These are phyloP conservation scores for Acanthacorydalis orientalis DNA, from an alignment of 2,888 invertebrate genomes.

Conservation along the genomic window DNA sequence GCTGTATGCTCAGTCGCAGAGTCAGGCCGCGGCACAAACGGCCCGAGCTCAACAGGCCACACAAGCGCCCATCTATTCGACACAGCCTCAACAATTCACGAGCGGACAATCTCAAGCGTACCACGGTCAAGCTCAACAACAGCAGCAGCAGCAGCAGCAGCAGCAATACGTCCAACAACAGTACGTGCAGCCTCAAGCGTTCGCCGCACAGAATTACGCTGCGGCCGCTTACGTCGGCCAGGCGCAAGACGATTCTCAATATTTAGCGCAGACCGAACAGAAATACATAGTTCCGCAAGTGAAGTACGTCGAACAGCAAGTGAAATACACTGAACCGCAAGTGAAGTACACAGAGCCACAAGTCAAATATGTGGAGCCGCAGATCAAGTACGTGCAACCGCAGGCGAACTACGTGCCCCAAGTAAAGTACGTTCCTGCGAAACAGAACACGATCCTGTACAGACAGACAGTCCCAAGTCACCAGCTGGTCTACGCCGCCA, in stretches of 20 bases:
- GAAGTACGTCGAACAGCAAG: slow-evolving; percentile 1
- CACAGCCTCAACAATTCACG: neutral
- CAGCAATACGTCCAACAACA: neutral
- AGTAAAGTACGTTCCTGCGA: neutral
- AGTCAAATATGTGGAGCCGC: slow-evolving; percentile 4
- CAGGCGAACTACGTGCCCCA: neutral
- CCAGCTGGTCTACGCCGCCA: neutral
- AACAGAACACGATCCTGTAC: neutral
- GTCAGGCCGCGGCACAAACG: slow-evolving; percentile 7
- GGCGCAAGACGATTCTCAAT: neutral
- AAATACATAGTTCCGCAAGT: slow-evolving; percentile 1
- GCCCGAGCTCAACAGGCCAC: neutral
- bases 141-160: neutral
- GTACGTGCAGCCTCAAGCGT: neutral
- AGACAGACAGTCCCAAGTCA: neutral
- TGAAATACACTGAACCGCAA: slow-evolving; percentile 7
- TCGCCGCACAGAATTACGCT: neutral
- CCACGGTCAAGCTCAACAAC: neutral
- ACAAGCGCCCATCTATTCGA: neutral
- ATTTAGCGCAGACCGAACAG: slow-evolving; percentile 2
- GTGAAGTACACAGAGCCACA: neutral
- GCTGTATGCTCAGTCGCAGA: slow-evolving; percentile 5
- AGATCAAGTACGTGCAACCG: neutral
- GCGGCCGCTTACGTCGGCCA: neutral
- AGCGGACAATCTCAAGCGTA: neutral